Evolutionary conservation across 1,140 invertebrate genomes (phyloP).

Genomic region (Halyomorpha halys): DNA sequence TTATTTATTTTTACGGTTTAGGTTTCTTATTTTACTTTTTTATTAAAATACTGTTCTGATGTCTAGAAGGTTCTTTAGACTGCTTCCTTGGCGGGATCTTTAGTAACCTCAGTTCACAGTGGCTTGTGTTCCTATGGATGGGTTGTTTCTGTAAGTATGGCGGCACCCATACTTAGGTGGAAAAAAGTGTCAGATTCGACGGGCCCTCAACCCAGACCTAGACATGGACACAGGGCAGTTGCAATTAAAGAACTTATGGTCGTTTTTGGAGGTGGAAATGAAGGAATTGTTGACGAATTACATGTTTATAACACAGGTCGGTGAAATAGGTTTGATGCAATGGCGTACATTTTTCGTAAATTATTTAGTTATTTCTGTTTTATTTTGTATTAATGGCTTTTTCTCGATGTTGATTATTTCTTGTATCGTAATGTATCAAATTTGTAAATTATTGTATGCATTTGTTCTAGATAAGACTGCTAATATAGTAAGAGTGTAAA

Average conservation of each 20-base stretch:
- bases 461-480: too few relatives aligned
- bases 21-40: too few relatives aligned
- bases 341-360: too few relatives aligned
- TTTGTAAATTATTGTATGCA: too few relatives aligned
- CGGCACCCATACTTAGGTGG: constrained; percentile 51
- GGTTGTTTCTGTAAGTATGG: constrained; percentile 15
- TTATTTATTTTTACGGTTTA: too few relatives aligned
- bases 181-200: constrained; percentile 84
- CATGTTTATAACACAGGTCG: constrained; percentile 86
- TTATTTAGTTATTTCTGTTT: too few relatives aligned
- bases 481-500: too few relatives aligned
- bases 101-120: constrained; percentile 5
- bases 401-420: too few relatives aligned
- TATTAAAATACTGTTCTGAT: not conserved
- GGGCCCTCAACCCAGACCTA: constrained; percentile 85
- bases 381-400: too few relatives aligned
- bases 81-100: constrained; percentile 8
- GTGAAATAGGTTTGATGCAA: too few relatives aligned
- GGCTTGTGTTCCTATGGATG: constrained; percentile 1
- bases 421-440: too few relatives aligned
- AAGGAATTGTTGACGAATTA: constrained; percentile 98
- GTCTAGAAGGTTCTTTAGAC: not conserved
- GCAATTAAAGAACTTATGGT: constrained; percentile 98
- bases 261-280: constrained; percentile 98
- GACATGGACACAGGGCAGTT: constrained; percentile 96